Percentiles rank a stretch among this genome's conserved stretches.
These are phyloP conservation scores for Herpailurus yagouaroundi DNA, from an alignment of 2,113 vertebrate genomes.

Conservation along the genomic window DNA sequence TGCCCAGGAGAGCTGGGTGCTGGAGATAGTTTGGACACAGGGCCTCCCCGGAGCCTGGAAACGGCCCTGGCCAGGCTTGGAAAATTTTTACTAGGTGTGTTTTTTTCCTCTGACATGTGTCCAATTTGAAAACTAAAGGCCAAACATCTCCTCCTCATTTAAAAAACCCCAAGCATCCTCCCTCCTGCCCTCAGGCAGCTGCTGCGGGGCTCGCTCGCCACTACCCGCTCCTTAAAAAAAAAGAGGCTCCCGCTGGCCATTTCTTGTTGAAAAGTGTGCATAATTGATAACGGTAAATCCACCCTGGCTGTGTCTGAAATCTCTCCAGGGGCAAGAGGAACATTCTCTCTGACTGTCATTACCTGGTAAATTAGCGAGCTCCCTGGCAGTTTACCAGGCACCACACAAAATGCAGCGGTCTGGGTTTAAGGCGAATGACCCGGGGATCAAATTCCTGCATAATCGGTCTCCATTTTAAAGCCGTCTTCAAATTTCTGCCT, in stretches of 20 bases:
- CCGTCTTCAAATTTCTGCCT: conserved; percentile 63
- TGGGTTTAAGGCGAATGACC: conserved; percentile 50
- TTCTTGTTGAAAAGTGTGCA: conserved; percentile 82
- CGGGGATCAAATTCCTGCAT: conserved; percentile 64
- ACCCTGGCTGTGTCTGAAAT: conserved; percentile 77
- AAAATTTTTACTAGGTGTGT: not conserved
- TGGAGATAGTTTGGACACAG: not conserved
- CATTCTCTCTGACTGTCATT: conserved; percentile 78
- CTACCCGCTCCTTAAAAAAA: conserved; percentile 57
- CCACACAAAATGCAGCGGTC: conserved; percentile 49
- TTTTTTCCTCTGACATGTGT: conserved; percentile 72
- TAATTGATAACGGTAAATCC: conserved; percentile 84
- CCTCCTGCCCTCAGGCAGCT: conserved; percentile 60
- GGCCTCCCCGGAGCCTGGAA: not conserved
- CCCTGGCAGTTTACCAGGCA: conserved; percentile 71
- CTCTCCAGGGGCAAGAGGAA: conserved; percentile 83
- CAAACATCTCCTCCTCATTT: conserved; percentile 49
- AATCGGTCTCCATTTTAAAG: not conserved
- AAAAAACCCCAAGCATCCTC: conserved; percentile 45
- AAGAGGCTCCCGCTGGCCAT: conserved; percentile 78
- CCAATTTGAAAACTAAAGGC: conserved; percentile 75
- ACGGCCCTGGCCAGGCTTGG: not conserved
- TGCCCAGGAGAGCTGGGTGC: accelerated
- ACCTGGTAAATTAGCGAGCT: conserved; percentile 80
- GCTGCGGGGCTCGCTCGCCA: conserved; percentile 70